These are phyloP conservation scores for Alligator mississippiensis DNA, from an alignment of 2,113 vertebrate species.

Conservation along the genomic window DNA sequence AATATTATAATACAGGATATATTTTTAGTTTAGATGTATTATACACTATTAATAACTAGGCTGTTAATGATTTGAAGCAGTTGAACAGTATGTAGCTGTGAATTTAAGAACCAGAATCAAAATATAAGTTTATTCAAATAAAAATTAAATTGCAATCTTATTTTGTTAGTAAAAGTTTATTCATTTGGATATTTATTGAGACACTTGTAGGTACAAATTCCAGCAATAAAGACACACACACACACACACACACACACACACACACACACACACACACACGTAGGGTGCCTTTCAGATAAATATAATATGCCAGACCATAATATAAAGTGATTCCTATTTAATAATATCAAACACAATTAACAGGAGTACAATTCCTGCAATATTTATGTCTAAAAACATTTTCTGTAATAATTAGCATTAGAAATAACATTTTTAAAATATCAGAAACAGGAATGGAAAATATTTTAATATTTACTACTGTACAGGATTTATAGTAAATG, in stretches of 20 bases:
- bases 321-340: neutral
- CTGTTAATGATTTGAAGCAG: neutral
- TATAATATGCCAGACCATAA: neutral
- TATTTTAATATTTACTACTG: neutral
- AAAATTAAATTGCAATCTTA: neutral
- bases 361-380: neutral
- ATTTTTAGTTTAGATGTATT: neutral
- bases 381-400: neutral
- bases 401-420: constrained; percentile 3
- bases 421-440: constrained; percentile 10
- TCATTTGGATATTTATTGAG: constrained; percentile 16
- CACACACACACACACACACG: neutral
- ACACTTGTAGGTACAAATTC: neutral
- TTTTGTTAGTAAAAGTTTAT: constrained; percentile 34
- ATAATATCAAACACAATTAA: neutral
- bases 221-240: neutral
- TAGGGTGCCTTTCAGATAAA: constrained; percentile 1
- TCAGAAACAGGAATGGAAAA: neutral
- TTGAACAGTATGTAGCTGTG: neutral
- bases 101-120: neutral
- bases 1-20: neutral
- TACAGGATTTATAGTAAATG: neutral
- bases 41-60: neutral
- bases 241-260: too few species aligned
- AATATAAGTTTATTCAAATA: neutral